A percentile compares a stretch with the other conserved stretches of the same genome.
Conservation (phyloP, 1,140 invertebrate genomes). For the Conopomorpha cramerella region DNA sequence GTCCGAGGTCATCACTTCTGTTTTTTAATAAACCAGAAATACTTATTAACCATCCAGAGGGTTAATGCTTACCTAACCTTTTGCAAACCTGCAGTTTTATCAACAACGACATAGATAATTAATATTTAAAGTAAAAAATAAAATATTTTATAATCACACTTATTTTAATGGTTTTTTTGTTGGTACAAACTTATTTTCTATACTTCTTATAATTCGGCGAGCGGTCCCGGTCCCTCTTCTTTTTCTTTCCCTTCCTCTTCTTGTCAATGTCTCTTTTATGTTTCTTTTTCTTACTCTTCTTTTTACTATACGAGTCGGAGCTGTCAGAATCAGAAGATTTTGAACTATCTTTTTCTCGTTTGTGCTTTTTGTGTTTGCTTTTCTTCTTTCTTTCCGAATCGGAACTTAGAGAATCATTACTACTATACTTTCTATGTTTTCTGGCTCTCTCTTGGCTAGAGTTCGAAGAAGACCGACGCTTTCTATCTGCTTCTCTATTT, state of each 20-base stretch:
- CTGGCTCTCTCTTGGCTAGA: conserved; percentile 29
- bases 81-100: too few species aligned
- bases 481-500: conserved; percentile 8
- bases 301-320: conserved; percentile 13
- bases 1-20: too few species aligned
- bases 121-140: too few species aligned
- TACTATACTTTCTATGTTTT: conserved; percentile 47
- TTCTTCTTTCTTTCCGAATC: conserved; percentile 32
- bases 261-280: conserved; percentile 48
- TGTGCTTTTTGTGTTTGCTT: conserved; percentile 32
- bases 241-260: conserved; percentile 56
- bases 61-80: too few species aligned
- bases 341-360: conserved; percentile 14
- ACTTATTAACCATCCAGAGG: too few species aligned
- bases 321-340: conserved; percentile 17
- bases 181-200: conserved; percentile 27
- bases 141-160: too few species aligned
- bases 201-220: conserved; percentile 45
- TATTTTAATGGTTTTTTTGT: conserved; percentile 10
- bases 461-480: conserved; percentile 27
- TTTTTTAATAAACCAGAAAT: too few species aligned
- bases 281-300: conserved; percentile 11
- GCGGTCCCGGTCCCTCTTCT: conserved; percentile 51
- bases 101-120: too few species aligned
- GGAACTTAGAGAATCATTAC: conserved; percentile 40